These are phyloP conservation scores for Pangasianodon gigas DNA, from an alignment of 2,113 vertebrate genomes.

Conservation along the genomic window DNA sequence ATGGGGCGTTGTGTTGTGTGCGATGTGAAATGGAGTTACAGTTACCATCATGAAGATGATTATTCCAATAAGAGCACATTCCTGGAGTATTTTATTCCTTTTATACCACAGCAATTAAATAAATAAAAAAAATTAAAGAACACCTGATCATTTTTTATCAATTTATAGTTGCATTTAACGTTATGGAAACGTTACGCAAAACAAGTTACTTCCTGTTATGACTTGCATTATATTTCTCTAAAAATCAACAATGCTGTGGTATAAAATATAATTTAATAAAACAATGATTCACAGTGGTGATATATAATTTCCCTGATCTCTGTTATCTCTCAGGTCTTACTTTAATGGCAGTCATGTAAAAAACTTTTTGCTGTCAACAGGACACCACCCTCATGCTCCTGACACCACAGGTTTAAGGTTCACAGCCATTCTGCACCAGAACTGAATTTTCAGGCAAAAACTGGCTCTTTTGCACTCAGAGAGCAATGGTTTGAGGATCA, in stretches of 20 bases:
- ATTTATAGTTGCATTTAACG: not conserved
- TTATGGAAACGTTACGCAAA: not conserved
- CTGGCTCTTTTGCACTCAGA: not conserved
- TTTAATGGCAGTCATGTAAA: not conserved
- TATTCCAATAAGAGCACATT: not conserved
- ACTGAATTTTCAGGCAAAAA: not conserved
- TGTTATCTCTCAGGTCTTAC: not conserved
- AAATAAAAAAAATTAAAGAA: not conserved
- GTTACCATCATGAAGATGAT: not conserved
- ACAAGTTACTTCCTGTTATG: not conserved
- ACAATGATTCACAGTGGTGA: not conserved
- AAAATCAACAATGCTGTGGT: not conserved
- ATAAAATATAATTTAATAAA: not conserved
- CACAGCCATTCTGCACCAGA: not conserved
- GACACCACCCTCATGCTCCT: not conserved
- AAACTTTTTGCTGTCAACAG: not conserved
- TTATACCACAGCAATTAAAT: not conserved
- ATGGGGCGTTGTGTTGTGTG: not conserved
- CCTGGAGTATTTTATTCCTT: not conserved
- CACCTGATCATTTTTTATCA: not conserved
- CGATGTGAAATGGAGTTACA: not conserved
- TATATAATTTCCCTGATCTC: not conserved
- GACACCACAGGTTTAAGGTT: not conserved
- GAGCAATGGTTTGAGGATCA: not conserved
- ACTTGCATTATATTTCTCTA: not conserved